phyloP scores from a whole-genome alignment of 2,113 vertebrate genomes.

The Syngnathus typhle region DNA sequence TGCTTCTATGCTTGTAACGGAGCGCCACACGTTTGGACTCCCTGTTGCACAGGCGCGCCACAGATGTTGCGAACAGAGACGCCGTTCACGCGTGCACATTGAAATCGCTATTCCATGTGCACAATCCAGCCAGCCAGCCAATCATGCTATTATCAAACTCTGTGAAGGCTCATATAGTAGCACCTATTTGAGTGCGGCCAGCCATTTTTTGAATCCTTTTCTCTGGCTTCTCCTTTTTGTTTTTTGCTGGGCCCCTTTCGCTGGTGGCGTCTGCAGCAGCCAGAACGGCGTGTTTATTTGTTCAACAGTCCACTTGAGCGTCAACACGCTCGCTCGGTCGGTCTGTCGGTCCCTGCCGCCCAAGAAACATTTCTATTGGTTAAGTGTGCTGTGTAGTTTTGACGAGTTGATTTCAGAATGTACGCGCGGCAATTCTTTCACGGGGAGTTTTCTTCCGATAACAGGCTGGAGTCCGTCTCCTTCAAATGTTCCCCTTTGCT shows the following conservation, averaged over 20 bases:
- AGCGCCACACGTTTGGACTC: not conserved
- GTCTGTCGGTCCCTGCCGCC: constrained; percentile 24
- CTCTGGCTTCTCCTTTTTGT: not conserved
- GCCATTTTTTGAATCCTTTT: not conserved
- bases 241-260: not conserved
- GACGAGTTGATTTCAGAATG: constrained; percentile 15
- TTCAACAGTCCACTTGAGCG: constrained; percentile 19
- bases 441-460: not conserved
- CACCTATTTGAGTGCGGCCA: constrained; percentile 1
- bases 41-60: no score
- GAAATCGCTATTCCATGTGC: not conserved
- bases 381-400: not conserved
- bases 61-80: constrained; percentile 3
- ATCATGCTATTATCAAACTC: not conserved
- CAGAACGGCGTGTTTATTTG: constrained; percentile 52
- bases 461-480: constrained; percentile 1
- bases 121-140: not conserved
- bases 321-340: constrained; percentile 57
- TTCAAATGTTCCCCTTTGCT: constrained; percentile 52
- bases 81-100: not conserved
- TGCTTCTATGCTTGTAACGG: not conserved
- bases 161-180: not conserved
- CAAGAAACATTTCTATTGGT: constrained; percentile 38
- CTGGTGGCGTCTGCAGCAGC: constrained; percentile 8
- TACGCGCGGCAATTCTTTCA: constrained; percentile 16